Percentiles rank a stretch among this genome's conserved stretches.
phyloP scores from a whole-genome alignment of 2,797 vertebrate genomes.

The Spondyliosoma cantharus region DNA sequence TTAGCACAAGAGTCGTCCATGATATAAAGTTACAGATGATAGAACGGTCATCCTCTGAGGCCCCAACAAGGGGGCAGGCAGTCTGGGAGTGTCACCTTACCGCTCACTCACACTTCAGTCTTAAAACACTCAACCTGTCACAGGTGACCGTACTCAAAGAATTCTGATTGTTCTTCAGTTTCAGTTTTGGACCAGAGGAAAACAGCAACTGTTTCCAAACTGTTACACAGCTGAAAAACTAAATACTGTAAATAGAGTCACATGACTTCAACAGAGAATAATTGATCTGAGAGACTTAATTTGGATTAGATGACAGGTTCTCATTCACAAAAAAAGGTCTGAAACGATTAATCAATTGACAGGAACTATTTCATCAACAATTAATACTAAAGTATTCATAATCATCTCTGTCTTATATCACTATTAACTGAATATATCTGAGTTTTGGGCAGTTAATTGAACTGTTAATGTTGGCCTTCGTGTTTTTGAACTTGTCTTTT shows the following conservation, averaged over 20 bases:
- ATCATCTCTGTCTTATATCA: neutral
- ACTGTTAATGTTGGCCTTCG: too few species aligned
- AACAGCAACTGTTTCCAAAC: constrained; percentile 6
- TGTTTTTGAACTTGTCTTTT: too few species aligned
- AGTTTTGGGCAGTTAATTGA: neutral
- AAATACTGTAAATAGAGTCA: constrained; percentile 2
- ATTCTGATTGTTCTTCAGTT: constrained; percentile 1
- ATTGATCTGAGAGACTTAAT: too few species aligned
- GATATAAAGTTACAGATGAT: constrained; percentile 58
- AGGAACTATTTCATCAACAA: neutral
- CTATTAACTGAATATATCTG: neutral
- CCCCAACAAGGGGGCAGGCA: constrained; percentile 9
- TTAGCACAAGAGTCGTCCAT: constrained; percentile 14
- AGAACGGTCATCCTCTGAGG: constrained; percentile 7
- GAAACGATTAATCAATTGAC: rapidly evolving
- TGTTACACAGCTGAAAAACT: neutral
- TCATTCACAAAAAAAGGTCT: neutral
- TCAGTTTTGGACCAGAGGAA: neutral
- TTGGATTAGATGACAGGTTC: neutral
- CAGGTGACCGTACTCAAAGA: constrained; percentile 22
- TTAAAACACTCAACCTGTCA: constrained; percentile 1
- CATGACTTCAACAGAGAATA: constrained; percentile 6
- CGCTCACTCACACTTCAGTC: constrained; percentile 6
- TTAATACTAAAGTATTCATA: neutral
- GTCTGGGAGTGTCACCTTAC: constrained; percentile 53